Conservation (phyloP, 2,113 vertebrate species). For the Indicator indicator region DNA sequence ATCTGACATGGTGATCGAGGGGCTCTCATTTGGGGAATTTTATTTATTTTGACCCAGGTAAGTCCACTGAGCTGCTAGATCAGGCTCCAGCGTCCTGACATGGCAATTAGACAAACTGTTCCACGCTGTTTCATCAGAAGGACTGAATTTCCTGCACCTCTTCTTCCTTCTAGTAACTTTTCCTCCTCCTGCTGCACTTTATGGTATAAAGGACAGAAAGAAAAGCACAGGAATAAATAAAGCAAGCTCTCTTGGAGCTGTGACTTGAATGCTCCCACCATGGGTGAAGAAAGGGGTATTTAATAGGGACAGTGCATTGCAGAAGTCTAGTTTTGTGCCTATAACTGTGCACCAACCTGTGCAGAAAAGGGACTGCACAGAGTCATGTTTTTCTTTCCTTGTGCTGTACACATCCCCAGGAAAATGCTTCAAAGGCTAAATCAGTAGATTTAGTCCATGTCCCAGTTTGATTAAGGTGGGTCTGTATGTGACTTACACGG, state of each 20-base stretch:
- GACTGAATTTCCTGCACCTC: neutral
- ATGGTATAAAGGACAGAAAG: neutral
- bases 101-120: conserved; percentile 27
- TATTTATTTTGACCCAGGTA: conserved; percentile 30
- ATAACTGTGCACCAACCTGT: neutral
- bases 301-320: neutral
- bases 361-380: neutral
- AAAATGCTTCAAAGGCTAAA: conserved; percentile 3
- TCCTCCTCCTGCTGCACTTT: neutral
- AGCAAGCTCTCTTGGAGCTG: neutral
- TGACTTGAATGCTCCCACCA: neutral
- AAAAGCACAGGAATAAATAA: neutral
- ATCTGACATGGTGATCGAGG: conserved; percentile 69
- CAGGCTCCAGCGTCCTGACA: neutral
- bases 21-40: neutral
- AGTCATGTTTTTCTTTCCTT: neutral
- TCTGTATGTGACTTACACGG: conserved; percentile 10
- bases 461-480: neutral
- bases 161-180: neutral
- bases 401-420: neutral
- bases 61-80: neutral
- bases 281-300: neutral
- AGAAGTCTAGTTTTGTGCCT: neutral
- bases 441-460: neutral
- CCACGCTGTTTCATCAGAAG: neutral